Evolutionary conservation across 2,113 vertebrate species (phyloP).

Genomic region (Hystrix brachyura): DNA sequence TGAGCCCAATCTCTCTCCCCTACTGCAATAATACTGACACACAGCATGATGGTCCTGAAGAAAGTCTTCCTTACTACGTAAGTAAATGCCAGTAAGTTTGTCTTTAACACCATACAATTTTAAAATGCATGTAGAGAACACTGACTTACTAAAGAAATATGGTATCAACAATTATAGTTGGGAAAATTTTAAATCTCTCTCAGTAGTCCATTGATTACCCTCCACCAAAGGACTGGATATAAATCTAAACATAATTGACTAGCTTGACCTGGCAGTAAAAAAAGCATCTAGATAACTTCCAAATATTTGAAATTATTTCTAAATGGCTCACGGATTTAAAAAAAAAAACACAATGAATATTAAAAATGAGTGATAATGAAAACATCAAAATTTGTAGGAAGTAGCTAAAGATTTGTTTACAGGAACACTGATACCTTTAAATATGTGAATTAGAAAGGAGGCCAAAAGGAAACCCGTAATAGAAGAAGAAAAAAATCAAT

Average conservation of each 20-base stretch:
- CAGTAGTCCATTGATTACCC: background rate
- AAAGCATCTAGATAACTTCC: background rate
- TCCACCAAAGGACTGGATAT: background rate
- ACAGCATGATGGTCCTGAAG: background rate
- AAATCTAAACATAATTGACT: constrained; percentile 27
- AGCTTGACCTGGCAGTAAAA: constrained; percentile 10
- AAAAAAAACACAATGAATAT: background rate
- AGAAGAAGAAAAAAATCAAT: background rate
- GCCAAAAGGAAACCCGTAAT: background rate
- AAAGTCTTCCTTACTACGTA: background rate
- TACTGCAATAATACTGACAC: background rate
- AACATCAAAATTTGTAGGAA: background rate
- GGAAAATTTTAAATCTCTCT: constrained; percentile 29
- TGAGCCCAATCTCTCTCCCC: background rate
- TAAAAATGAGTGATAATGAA: constrained; percentile 13
- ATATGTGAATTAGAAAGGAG: constrained; percentile 12
- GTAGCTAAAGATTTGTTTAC: background rate
- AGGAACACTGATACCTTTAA: background rate
- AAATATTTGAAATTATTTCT: constrained; percentile 48
- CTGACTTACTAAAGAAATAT: background rate
- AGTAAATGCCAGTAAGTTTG: background rate
- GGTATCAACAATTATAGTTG: background rate
- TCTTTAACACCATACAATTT: constrained; percentile 25
- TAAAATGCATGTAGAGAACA: constrained; percentile 43
- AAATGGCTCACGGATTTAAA: background rate